phyloP scores from a whole-genome alignment of 1,140 invertebrate species.

The Plectrocnemia conspersa region DNA sequence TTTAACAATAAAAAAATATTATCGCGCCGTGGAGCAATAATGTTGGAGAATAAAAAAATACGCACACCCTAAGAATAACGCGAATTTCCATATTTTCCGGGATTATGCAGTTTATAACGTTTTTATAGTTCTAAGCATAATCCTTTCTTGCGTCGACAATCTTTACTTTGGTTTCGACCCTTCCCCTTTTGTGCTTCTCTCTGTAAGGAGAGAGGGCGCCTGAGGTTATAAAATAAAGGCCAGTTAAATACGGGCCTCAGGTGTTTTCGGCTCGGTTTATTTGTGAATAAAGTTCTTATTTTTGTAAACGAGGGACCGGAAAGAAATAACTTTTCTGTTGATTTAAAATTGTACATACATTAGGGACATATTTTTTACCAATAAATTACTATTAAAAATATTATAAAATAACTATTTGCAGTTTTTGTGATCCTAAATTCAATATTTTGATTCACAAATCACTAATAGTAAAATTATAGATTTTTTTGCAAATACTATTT shows the following conservation, averaged over 20 bases:
- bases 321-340: no score
- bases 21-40: conserved; percentile 20
- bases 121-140: conserved; percentile 34
- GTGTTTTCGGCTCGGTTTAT: conserved; percentile 28
- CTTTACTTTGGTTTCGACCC: conserved; percentile 32
- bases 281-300: conserved; percentile 17
- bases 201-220: conserved; percentile 11
- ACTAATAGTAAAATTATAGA: no score
- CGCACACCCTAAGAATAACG: conserved; percentile 11
- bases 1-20: conserved; percentile 25
- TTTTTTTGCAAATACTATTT: no score
- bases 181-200: conserved; percentile 20
- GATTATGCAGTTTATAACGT: conserved; percentile 35
- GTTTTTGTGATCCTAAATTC: no score
- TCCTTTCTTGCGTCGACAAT: conserved; percentile 34
- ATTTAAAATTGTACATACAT: no score
- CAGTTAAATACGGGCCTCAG: conserved; percentile 35
- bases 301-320: no score
- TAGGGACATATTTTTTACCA: no score
- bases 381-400: no score
- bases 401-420: no score
- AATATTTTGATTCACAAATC: no score
- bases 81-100: conserved; percentile 35
- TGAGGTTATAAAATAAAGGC: conserved; percentile 35
- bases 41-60: conserved; percentile 27